Conservation (phyloP, 1,140 invertebrate species). For the Radopholus similis region DNA sequence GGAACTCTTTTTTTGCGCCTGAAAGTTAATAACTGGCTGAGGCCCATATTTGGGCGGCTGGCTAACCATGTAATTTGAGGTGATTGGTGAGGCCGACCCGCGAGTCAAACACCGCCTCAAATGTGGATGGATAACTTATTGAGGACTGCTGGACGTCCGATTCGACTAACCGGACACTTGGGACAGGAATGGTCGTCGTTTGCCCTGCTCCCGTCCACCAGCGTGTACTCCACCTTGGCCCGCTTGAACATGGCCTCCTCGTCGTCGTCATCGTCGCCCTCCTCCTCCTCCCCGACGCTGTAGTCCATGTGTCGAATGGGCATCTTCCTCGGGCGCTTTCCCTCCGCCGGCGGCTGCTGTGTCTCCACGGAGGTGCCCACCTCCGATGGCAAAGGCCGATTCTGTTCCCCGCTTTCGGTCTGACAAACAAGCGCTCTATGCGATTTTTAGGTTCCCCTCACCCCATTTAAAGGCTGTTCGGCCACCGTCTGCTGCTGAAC, state of each 20-base stretch:
- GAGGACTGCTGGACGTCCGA: too few species aligned
- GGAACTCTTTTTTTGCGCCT: too few species aligned
- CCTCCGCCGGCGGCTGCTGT: not conserved
- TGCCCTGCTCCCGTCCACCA: conserved; percentile 19
- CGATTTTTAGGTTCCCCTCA: too few species aligned
- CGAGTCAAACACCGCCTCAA: conserved; percentile 30
- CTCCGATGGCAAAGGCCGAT: too few species aligned
- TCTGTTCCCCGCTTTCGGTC: too few species aligned
- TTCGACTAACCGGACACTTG: conserved; percentile 33
- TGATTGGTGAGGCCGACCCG: conserved; percentile 44
- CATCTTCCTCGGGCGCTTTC: conserved; percentile 19
- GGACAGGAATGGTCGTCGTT: conserved; percentile 27
- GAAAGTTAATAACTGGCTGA: too few species aligned
- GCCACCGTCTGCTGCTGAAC: too few species aligned
- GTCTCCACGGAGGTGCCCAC: too few species aligned
- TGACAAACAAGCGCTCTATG: not conserved
- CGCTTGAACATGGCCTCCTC: conserved; percentile 12
- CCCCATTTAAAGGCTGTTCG: too few species aligned
- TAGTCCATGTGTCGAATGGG: conserved; percentile 23
- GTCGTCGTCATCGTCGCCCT: conserved; percentile 5
- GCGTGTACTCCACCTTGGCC: conserved; percentile 28
- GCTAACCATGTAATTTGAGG: conserved; percentile 35
- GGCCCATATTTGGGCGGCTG: too few species aligned
- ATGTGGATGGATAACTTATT: too few species aligned
- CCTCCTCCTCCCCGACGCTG: not conserved